A percentile compares a stretch with the other conserved stretches of the same genome.
Evolutionary conservation across 2,888 invertebrate genomes (phyloP).

Genomic region (Steinernema carpocapsae): DNA sequence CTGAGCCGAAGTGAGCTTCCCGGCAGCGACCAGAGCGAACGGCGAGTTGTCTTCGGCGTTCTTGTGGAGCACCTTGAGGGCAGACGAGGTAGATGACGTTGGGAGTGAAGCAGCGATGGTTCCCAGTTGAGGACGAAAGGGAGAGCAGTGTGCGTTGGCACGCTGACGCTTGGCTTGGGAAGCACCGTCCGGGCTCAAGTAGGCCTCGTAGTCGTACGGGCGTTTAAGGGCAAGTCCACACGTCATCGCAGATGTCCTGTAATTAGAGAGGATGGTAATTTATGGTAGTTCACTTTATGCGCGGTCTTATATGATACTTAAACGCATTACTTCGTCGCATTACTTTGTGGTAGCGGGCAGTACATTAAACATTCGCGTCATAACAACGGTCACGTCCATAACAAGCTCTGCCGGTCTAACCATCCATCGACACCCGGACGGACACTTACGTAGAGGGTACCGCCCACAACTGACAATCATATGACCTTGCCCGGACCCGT

Average conservation of each 20-base stretch:
- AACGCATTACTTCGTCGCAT: not conserved
- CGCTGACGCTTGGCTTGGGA: slow-evolving; percentile 64
- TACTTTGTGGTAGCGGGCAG: not conserved
- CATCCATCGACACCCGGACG: not conserved
- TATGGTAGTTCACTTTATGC: too few species aligned
- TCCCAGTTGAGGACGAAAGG: slow-evolving; percentile 68
- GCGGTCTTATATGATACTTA: too few species aligned
- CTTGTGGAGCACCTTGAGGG: slow-evolving; percentile 39
- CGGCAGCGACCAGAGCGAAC: slow-evolving; percentile 48
- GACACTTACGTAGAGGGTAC: not conserved
- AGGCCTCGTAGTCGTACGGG: slow-evolving; percentile 67
- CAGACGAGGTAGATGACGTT: slow-evolving; percentile 54
- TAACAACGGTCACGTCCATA: not conserved
- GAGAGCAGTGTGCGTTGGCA: slow-evolving; percentile 62
- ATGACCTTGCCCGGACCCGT: not conserved
- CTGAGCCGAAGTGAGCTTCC: slow-evolving; percentile 56
- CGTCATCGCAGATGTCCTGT: slow-evolving; percentile 55
- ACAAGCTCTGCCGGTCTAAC: not conserved
- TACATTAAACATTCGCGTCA: not conserved
- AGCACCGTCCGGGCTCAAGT: slow-evolving; percentile 58
- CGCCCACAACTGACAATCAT: slow-evolving; percentile 8
- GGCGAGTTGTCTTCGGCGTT: slow-evolving; percentile 46
- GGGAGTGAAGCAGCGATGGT: slow-evolving; percentile 59
- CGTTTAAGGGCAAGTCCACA: slow-evolving; percentile 68
- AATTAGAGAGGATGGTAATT: not conserved